Percentiles rank a stretch among this genome's conserved stretches.
phyloP scores from a whole-genome alignment of 2,113 vertebrate genomes.

The Bothrops jararaca region DNA sequence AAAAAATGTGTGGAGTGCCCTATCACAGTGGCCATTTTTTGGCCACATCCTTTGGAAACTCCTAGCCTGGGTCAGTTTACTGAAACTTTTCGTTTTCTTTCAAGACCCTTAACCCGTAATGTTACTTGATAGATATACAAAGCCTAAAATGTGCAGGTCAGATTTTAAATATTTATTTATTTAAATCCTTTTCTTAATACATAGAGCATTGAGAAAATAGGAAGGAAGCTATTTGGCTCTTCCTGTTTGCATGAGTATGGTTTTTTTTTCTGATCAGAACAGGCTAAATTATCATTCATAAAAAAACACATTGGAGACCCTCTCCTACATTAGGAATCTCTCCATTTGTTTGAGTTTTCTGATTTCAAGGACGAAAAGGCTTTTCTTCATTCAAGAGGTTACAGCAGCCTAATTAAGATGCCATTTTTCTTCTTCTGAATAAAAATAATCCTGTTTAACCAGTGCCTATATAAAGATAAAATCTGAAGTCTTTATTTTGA shows the following conservation, averaged over 20 bases:
- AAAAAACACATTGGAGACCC: conserved; percentile 57
- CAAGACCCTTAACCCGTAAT: conserved; percentile 44
- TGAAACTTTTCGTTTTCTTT: conserved; percentile 40
- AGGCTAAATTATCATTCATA: conserved; percentile 67
- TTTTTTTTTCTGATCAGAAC: conserved; percentile 61
- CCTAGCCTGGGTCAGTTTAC: too few relatives aligned
- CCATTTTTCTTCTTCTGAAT: conserved; percentile 49
- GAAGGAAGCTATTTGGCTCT: conserved; percentile 59
- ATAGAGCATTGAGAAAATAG: conserved; percentile 55
- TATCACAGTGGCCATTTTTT: too few relatives aligned
- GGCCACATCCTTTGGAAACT: too few relatives aligned
- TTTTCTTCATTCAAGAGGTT: conserved; percentile 41
- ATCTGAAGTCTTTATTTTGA: conserved; percentile 34
- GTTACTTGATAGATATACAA: conserved; percentile 59
- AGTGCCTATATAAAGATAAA: conserved; percentile 14
- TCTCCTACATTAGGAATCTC: conserved; percentile 50
- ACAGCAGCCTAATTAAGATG: conserved; percentile 54
- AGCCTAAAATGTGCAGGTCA: conserved; percentile 37
- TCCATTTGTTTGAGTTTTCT: neutral
- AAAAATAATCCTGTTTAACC: conserved; percentile 50
- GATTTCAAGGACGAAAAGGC: conserved; percentile 44
- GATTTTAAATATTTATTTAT: conserved; percentile 34
- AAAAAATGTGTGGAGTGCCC: too few relatives aligned
- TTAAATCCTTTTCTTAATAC: conserved; percentile 54
- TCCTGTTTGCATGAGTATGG: conserved; percentile 48